Evolutionary conservation across 2,113 vertebrate species (phyloP), one percentile per base, ranked within the genome.

Genomic region (Thomomys bottae): DNA sequence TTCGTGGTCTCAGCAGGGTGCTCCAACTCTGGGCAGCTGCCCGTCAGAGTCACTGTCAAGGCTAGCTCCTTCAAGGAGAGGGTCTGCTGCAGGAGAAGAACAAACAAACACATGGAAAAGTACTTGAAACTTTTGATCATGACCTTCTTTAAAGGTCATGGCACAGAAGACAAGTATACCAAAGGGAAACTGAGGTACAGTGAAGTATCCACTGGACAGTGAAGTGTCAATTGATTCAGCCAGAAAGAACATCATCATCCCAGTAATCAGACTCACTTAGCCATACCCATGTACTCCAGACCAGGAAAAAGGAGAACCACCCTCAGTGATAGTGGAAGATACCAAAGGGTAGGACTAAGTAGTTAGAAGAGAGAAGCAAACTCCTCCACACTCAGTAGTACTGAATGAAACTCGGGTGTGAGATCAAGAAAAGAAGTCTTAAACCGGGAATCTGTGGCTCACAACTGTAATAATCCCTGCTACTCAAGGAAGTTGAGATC

Each of bases 61-160:
- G 96, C 90, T 93, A 94, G 63, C 79, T 88, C 92, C 94, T 96
- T 94, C 95, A 91, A 94, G 94, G 93, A 80, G 77, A 94, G 88
- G 82, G 91, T 95, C 94, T 93, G 57, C 66, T 49, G 84, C 72
- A 26, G 28, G 68, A 78, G 88, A 84, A 93, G 83, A 93, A 83
- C 92, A 95, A 96, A 97, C 49, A 96, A 94, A 96, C 94, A 93
- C 78, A 71, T 90, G 93, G 82, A 91, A 91, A 94, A 95, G 61
- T 70, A 94, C 88, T 90, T 32, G 14, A 83, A 49, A 93, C 92
- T 90, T 96, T 96, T 96, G 95, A 97, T 96, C 94, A 0, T 23
- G 67, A 54, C 71, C 92, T 90, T 64, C 83, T 90, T 64, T 80
- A 54, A 54, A 86, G 64, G 76, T 36, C 66, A 71, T 70, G 49